A percentile compares a stretch with the other conserved stretches of the same genome.
Conservation (phyloP, 2,113 vertebrate species). For the Pterocles gutturalis region DNA sequence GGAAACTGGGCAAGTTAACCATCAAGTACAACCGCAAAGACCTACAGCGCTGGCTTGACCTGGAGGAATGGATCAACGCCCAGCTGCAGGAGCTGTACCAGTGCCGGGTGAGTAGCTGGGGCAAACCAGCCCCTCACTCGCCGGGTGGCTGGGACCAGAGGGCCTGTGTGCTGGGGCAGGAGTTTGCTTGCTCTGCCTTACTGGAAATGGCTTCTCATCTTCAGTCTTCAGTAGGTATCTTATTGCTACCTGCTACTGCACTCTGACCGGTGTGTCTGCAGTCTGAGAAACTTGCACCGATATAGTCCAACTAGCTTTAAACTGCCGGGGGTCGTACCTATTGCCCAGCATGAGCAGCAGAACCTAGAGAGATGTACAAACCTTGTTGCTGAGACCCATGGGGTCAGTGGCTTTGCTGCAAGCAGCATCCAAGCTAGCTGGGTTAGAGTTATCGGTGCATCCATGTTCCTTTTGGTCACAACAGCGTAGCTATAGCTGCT, state of each 20-base stretch:
- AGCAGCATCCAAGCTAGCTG: not conserved
- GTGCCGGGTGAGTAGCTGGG: conserved; percentile 83
- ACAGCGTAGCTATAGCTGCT: not conserved
- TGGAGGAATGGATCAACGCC: conserved; percentile 93
- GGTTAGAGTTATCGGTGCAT: not conserved
- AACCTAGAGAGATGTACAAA: not conserved
- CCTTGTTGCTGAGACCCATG: not conserved
- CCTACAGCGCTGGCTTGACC: conserved; percentile 92
- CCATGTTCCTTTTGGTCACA: not conserved
- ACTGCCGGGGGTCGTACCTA: not conserved
- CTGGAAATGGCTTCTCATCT: not conserved
- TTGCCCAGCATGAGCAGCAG: not conserved
- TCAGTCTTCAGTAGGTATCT: not conserved
- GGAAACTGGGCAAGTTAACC: conserved; percentile 91
- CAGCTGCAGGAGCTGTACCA: conserved; percentile 93
- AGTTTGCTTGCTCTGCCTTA: not conserved
- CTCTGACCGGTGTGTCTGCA: not conserved
- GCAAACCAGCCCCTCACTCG: not conserved
- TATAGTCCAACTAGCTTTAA: not conserved
- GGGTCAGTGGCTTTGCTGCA: not conserved
- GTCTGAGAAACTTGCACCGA: not conserved
- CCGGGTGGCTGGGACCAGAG: not conserved
- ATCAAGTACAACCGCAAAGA: conserved; percentile 95
- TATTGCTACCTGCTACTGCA: not conserved
- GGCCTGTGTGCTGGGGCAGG: not conserved